Evolutionary conservation across 2,888 invertebrate species (phyloP), one percentile per base, ranked within the genome.

Genomic region (Sinodicranocentrus sp.): DNA sequence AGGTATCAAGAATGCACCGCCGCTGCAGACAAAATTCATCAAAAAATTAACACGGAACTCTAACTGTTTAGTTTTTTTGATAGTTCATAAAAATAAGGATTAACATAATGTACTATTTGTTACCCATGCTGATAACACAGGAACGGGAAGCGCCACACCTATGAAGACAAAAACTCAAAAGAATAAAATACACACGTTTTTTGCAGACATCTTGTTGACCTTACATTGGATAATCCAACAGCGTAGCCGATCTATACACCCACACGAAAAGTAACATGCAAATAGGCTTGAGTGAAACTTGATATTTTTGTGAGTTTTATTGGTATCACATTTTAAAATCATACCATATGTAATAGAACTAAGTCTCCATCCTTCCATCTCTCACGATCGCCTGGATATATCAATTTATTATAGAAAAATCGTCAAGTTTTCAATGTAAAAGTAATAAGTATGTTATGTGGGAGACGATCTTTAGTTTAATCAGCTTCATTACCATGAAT

Each of bases 351-450:
- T 6, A 65, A 19, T 0, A 65, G 19, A n/a, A 39, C 28, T 2
- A 71, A 33, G 26, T 54, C 33, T 5, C 67, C 43, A 15, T 43
- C 52, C 13, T 43, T 67, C 80, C 80, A 80, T 54, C 67, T 80
- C 0, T 26, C 43, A 17, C 39, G 65, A 28, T 73, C 57, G 23
- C 43, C 80, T 80, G 10, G 52, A 15, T 5, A 52, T 19, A 59
- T 59, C 2, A 59, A 59, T 59, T 1, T 23, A 59, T 21, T 2
- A n/a, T 10, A 48, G 3, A 48, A 15, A 13, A 48, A 48, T 39
- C 48, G 5, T 48, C 2, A 5, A 33, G 33, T 48, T 10, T 48
- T 10, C 48, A 48, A 3, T 48, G n/a, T 10, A 48, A 48, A 10
- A 10, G 5, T 25, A 17, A 2, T 1, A 61, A 44, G 39, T 5